Evolutionary conservation across 1,140 invertebrate genomes (phyloP).

Genomic region (Ephestia elutella): DNA sequence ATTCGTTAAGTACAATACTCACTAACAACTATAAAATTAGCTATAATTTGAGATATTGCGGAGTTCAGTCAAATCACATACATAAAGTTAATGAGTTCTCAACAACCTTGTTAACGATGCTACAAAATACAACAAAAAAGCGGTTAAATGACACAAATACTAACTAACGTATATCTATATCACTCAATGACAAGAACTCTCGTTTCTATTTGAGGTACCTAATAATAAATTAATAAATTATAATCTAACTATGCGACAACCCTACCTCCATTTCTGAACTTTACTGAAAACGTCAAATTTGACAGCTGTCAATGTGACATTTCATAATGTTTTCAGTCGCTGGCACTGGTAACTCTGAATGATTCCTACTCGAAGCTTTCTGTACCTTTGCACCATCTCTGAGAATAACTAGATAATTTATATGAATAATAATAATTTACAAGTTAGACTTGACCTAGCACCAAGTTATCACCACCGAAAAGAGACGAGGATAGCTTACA

Average conservation of each 20-base stretch:
- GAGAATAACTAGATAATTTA: not conserved
- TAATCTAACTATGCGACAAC: constrained; percentile 13
- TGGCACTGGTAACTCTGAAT: constrained; percentile 35
- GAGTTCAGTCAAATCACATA: constrained; percentile 66
- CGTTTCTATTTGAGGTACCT: constrained; percentile 37
- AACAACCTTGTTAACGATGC: constrained; percentile 25
- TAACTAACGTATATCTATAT: constrained; percentile 44
- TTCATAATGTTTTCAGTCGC: constrained; percentile 34
- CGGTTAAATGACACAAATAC: constrained; percentile 21
- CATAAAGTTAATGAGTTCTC: constrained; percentile 17
- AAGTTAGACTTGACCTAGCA: constrained; percentile 60
- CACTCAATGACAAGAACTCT: constrained; percentile 60
- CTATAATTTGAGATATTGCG: constrained; percentile 43
- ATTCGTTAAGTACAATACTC: constrained; percentile 39
- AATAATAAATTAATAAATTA: constrained; percentile 40
- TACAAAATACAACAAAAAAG: constrained; percentile 21
- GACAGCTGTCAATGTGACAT: constrained; percentile 56
- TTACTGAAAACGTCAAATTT: constrained; percentile 46
- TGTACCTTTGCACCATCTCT: constrained; percentile 26
- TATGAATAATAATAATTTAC: constrained; percentile 19
- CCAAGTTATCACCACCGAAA: constrained; percentile 58
- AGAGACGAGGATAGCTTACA: constrained; percentile 34
- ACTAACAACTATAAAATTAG: constrained; percentile 35
- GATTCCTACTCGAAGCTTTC: constrained; percentile 34
- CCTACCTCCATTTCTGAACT: constrained; percentile 31